Base-by-base conservation (phyloP, 2,797 vertebrate species). In the Sebastes baramenuke region DNA sequence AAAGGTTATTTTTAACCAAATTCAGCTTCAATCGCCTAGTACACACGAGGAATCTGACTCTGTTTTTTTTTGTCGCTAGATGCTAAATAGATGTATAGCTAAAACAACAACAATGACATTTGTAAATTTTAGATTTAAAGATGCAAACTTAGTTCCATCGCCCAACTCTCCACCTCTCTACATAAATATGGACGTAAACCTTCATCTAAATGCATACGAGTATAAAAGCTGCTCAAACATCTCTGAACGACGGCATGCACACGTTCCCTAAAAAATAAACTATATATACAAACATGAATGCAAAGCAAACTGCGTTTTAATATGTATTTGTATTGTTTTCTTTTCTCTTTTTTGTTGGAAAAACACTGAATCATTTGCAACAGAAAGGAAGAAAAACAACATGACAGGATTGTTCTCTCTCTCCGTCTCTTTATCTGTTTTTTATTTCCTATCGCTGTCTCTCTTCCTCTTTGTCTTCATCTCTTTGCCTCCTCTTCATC, bases 401-500 rank as follows among this genome's bases (percentile, higher is more conserved):
- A 24, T 8, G 24, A 52, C 36, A 16, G 54, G 29, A 56, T 36
- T 62, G 36, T 67, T 77, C 55, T 77, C 49, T 83, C 65, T 71
- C 24, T 22, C 7, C 20, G 4, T 52, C 49, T 52, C 49, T 46
- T 18, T 46, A 46, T 46, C 56, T 69, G 12, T 22, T 29, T 68
- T 66, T 52, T 65, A 8, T 22, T 54, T 49, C 11, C 46, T 22
- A 4, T 72, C 42, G 2, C 56, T 9, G 60, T 79, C 70, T 68
- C 73, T 59, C 72, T 14, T 67, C 61, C 71, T 10, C 62, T 89
- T 80, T 85, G 58, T 87, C 88, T 79, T 62, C 46, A n/a, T 87
- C 74, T 79, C 80, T 78, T 69, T 18, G 42, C 68, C 67, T 78
- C 72, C 70, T 86, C 83, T 75, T 75, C 69, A 59, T 79, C 75